Conservation (phyloP, 2,888 invertebrate species). For the Hydrotaea diabolus region DNA sequence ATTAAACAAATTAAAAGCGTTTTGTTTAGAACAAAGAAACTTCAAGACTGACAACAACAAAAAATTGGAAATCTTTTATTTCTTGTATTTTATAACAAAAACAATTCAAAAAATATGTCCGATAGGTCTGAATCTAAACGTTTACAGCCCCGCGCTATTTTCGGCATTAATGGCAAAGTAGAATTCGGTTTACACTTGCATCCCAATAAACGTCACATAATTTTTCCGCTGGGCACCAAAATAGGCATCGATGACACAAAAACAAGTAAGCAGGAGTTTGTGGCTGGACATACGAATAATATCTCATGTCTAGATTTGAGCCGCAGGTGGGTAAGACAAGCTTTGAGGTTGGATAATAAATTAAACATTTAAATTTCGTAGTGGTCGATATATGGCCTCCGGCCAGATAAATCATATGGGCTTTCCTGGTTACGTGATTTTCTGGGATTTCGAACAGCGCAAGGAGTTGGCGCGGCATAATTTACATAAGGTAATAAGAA, state of each 20-base stretch:
- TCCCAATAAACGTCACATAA: constrained; percentile 86
- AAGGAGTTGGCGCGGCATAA: constrained; percentile 86
- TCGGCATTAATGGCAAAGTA: constrained; percentile 88
- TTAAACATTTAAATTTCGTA: constrained; percentile 68
- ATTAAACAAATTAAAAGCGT: neutral
- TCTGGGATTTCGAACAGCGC: constrained; percentile 91
- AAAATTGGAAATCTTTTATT: neutral
- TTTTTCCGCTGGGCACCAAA: constrained; percentile 91
- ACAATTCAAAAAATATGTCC: neutral
- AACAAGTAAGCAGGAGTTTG: constrained; percentile 87
- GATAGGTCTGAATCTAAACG: constrained; percentile 49
- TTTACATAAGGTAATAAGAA: constrained; percentile 86
- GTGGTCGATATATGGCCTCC: constrained; percentile 91
- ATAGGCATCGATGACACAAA: constrained; percentile 86
- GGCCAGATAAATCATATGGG: constrained; percentile 96
- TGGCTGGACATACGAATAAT: constrained; percentile 90
- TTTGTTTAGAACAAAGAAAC: neutral
- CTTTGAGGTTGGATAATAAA: neutral
- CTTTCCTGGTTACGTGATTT: constrained; percentile 91
- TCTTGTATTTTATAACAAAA: neutral
- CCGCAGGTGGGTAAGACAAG: constrained; percentile 78
- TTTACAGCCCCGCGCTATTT: constrained; percentile 86
- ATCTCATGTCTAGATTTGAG: constrained; percentile 91
- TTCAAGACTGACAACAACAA: constrained; percentile 6
- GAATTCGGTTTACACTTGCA: constrained; percentile 86